phyloP scores from a whole-genome alignment of 2,888 invertebrate genomes.

The Pterobdella sp. region DNA sequence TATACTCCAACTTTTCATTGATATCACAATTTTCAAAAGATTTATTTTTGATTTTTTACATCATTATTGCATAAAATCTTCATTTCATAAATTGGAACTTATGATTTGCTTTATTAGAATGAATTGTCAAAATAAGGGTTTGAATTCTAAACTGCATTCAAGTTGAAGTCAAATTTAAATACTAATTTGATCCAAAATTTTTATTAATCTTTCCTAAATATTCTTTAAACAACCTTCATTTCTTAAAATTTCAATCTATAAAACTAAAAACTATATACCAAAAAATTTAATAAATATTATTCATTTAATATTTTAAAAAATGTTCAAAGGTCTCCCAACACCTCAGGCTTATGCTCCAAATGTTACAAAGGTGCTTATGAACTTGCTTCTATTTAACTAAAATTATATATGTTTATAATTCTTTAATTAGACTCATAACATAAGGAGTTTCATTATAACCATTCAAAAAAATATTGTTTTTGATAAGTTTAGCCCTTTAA shows the following conservation, averaged over 20 bases:
- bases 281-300: neutral
- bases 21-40: neutral
- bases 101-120: too few species aligned
- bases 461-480: neutral
- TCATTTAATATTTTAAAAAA: neutral
- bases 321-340: constrained; percentile 45
- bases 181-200: too few species aligned
- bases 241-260: too few species aligned
- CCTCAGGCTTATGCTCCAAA: constrained; percentile 47
- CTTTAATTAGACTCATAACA: neutral
- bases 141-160: too few species aligned
- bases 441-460: neutral
- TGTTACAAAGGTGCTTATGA: constrained; percentile 47
- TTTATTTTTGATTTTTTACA: neutral
- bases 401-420: neutral
- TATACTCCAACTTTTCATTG: neutral
- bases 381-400: neutral
- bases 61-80: neutral
- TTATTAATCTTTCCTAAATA: too few species aligned
- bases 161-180: too few species aligned
- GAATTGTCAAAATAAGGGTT: too few species aligned
- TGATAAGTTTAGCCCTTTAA: neutral
- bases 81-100: neutral
- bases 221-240: too few species aligned
- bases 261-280: too few species aligned